Conservation (phyloP, 1,140 invertebrate species). For the Heliconius hewitsoni region DNA sequence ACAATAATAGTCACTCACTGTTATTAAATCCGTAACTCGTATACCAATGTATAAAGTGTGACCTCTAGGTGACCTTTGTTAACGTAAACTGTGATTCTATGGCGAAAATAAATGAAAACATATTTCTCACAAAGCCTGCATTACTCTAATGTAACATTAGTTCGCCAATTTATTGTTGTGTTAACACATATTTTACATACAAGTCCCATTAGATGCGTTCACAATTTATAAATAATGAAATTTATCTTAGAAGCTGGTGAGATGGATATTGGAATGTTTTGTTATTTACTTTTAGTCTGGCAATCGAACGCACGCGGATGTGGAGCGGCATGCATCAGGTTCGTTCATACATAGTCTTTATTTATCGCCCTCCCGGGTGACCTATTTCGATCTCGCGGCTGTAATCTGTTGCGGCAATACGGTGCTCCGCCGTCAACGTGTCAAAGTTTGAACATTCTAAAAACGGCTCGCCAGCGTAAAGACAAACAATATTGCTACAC, state of each 20-base stretch:
- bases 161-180: constrained; percentile 24
- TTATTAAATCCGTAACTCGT: not conserved
- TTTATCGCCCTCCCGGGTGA: constrained; percentile 57
- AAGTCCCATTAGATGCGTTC: constrained; percentile 26
- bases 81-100: not conserved
- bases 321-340: constrained; percentile 37
- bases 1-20: not conserved
- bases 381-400: constrained; percentile 56
- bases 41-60: not conserved
- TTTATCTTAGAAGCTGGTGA: constrained; percentile 34
- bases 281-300: constrained; percentile 42
- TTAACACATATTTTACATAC: constrained; percentile 30
- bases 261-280: constrained; percentile 39
- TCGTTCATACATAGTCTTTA: constrained; percentile 38
- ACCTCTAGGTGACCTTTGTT: constrained; percentile 1
- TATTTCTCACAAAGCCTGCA: not conserved
- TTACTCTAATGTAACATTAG: constrained; percentile 12
- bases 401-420: constrained; percentile 49
- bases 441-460: constrained; percentile 22
- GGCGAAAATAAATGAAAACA: not conserved
- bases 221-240: constrained; percentile 37
- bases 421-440: constrained; percentile 25
- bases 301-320: constrained; percentile 51
- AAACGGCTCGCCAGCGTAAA: constrained; percentile 16
- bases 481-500: constrained; percentile 26